phyloP scores from a whole-genome alignment of 2,797 vertebrate genomes.

The Acipenser ruthenus region DNA sequence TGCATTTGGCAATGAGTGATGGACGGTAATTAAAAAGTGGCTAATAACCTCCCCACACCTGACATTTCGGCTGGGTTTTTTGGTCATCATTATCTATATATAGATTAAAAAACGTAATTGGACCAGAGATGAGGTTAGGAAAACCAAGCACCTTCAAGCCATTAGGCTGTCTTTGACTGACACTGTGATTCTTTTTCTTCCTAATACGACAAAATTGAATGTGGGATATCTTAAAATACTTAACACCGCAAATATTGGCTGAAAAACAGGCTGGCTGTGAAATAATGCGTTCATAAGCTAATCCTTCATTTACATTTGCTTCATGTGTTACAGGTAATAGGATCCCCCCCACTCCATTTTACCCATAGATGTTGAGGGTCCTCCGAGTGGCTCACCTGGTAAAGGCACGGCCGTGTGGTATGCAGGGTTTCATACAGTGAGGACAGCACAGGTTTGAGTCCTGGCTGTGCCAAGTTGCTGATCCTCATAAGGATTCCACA shows the following conservation, averaged over 20 bases:
- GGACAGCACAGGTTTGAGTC: too few species aligned
- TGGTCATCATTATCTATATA: constrained; percentile 92
- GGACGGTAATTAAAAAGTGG: constrained; percentile 96
- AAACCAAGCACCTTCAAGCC: constrained; percentile 68
- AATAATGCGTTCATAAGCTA: constrained; percentile 47
- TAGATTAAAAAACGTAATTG: constrained; percentile 97
- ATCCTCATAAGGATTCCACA: too few species aligned
- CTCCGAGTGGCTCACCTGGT: too few species aligned
- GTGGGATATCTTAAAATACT: constrained; percentile 53
- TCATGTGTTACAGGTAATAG: too few species aligned
- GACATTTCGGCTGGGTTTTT: constrained; percentile 90
- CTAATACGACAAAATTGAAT: constrained; percentile 80
- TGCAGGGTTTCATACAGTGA: too few species aligned
- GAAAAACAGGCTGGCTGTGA: constrained; percentile 66
- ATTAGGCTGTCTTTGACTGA: constrained; percentile 75
- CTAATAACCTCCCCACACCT: constrained; percentile 91
- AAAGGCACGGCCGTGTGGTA: too few species aligned
- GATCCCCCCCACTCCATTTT: too few species aligned
- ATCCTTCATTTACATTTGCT: too few species aligned
- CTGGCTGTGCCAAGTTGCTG: too few species aligned
- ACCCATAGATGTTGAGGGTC: too few species aligned
- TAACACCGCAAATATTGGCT: constrained; percentile 53
- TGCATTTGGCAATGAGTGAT: constrained; percentile 66
- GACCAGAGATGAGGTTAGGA: constrained; percentile 80
- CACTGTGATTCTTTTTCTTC: constrained; percentile 72